A percentile compares a stretch with the other conserved stretches of the same genome.
Conservation (phyloP, 2,113 vertebrate species). For the Mixornis gularis region DNA sequence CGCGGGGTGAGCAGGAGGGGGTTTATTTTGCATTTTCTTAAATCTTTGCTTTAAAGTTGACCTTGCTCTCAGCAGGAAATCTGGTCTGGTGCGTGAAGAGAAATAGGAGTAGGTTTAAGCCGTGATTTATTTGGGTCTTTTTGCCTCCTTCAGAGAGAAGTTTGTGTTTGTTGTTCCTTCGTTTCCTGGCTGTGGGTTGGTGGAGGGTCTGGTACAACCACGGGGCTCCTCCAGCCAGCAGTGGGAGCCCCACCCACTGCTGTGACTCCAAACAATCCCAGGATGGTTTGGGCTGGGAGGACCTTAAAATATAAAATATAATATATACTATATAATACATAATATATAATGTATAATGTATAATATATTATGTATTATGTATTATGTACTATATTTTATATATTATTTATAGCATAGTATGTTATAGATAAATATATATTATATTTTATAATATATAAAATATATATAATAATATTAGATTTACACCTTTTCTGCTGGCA, state of each 20-base stretch:
- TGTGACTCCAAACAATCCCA: not conserved
- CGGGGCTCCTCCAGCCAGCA: not conserved
- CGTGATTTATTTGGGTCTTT: not conserved
- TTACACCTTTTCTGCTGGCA: no score
- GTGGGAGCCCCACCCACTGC: rapidly evolving
- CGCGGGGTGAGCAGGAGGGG: rapidly evolving
- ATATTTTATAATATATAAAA: no score
- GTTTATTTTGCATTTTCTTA: not conserved
- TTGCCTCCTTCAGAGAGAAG: not conserved
- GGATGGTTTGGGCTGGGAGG: not conserved
- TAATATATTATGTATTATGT: no score
- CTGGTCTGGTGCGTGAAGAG: rapidly evolving
- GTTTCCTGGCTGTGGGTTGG: not conserved
- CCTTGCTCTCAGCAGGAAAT: not conserved
- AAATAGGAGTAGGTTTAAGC: not conserved
- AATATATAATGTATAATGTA: no score
- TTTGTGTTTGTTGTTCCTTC: not conserved
- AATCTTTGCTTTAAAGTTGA: not conserved
- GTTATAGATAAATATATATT: no score
- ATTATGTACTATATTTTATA: no score
- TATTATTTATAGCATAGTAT: no score
- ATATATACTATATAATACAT: not conserved
- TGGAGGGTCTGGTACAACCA: rapidly evolving
- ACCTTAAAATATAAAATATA: not conserved
- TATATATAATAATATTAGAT: no score